Conservation (phyloP, 2,797 vertebrate genomes). For the Lagorchestes hirsutus region DNA sequence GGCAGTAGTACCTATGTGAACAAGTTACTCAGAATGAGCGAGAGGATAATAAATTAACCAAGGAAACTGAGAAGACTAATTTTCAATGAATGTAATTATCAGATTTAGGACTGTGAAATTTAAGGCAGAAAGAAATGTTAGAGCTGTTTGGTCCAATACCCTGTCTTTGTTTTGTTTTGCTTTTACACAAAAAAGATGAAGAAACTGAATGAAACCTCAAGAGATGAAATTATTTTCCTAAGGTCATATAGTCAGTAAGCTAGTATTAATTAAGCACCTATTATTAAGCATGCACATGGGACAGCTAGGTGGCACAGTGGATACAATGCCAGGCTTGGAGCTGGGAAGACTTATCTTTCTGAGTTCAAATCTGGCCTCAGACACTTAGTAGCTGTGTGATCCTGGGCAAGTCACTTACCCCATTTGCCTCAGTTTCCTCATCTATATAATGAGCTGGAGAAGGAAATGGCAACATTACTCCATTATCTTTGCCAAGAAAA, state of each 20-base stretch:
- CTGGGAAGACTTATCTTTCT: not conserved
- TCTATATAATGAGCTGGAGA: not conserved
- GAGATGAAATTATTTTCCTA: not conserved
- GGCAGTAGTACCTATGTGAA: not conserved
- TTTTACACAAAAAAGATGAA: not conserved
- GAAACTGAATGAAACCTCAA: not conserved
- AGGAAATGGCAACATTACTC: not conserved
- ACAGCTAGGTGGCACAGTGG: not conserved
- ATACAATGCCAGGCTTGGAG: not conserved
- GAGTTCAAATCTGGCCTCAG: not conserved
- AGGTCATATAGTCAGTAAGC: not conserved
- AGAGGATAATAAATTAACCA: not conserved
- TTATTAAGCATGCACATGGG: not conserved
- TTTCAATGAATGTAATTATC: not conserved
- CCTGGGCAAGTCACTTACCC: not conserved
- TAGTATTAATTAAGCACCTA: not conserved
- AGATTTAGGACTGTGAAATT: not conserved
- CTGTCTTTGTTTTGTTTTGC: too few species aligned
- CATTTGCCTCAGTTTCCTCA: not conserved
- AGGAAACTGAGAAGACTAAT: not conserved
- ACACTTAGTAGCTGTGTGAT: not conserved
- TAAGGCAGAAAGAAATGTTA: not conserved
- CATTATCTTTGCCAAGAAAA: not conserved
- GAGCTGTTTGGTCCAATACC: not conserved
- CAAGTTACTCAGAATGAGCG: not conserved